Base-by-base conservation (phyloP, 92 coral and sea anemone species). In the Epizoanthus illoricatus region DNA sequence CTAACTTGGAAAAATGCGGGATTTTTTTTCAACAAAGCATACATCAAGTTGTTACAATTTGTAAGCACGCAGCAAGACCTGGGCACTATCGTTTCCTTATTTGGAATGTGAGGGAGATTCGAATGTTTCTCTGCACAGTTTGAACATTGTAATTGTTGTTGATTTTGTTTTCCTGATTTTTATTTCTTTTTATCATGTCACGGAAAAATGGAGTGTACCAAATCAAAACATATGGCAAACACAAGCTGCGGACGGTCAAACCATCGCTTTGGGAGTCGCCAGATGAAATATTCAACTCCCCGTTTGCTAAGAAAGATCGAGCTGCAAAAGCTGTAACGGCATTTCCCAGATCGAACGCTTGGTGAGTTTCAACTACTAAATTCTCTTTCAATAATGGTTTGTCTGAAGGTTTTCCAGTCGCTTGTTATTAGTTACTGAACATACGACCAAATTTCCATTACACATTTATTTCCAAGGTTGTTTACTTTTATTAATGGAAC, bases 181-280 rank as follows among this genome's bases (percentile, higher is more conserved):
- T 76, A 59, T 76, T 61, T 19, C n/a, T 60, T 61, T 39, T 60
- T 45, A 23, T 18, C 19, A 93, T 93, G 97, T 87, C 92, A 21
- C 89, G 81, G 75, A 91, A 87, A 63, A 56, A 72, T 40, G 81
- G 80, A 23, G 76, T 88, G 11, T 75, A 54, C 56, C 81, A 78
- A 78, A 58, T 93, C 9, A 92, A 90, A 69, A 96, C 98, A 7
- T 96, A 96, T 69, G 98, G 98, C 56, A 92, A 92, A 70, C 92
- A 88, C 63, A 93, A 84, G 85, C 84, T 87, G 61, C 85, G 99
- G 55, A 91, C 90, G 9, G 85, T 96, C 3, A 94, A 89, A 69
- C 66, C 94, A 4, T 92, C 93, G 23, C 64, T 81, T 16, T 94
- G 98, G 98, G 84, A 89, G 10, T 87, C 90, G 21, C 93, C 88